Percentiles rank a stretch among this genome's conserved stretches.
Conservation (phyloP, 2,888 invertebrate species). For the Microplitis deprimator region DNA sequence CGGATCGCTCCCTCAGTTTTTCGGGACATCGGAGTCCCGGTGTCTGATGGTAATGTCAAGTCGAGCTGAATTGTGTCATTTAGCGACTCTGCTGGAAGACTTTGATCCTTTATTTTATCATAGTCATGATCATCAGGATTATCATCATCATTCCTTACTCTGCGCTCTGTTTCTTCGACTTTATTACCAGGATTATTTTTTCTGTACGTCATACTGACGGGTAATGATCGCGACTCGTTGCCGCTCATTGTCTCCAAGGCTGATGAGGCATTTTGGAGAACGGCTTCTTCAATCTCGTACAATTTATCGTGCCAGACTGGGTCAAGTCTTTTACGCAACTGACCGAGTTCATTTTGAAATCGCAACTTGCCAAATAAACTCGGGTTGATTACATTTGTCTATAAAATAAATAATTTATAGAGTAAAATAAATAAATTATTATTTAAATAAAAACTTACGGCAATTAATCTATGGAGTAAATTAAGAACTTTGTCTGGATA, state of each 20-base stretch:
- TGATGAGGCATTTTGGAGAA: constrained; percentile 22
- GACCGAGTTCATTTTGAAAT: constrained; percentile 59
- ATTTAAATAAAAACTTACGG: constrained; percentile 70
- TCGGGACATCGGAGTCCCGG: constrained; percentile 55
- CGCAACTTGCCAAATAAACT: constrained; percentile 57
- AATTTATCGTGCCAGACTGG: constrained; percentile 57
- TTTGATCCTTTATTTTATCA: not conserved
- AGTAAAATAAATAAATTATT: constrained; percentile 18
- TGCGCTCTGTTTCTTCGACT: not conserved
- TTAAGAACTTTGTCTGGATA: constrained; percentile 75
- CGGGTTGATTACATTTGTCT: constrained; percentile 54
- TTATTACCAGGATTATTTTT: not conserved
- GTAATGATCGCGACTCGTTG: not conserved
- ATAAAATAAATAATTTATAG: constrained; percentile 18
- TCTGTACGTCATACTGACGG: not conserved
- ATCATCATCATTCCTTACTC: not conserved
- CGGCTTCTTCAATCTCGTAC: constrained; percentile 56
- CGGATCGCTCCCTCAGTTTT: constrained; percentile 69
- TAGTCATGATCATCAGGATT: not conserved
- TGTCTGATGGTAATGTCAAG: constrained; percentile 54
- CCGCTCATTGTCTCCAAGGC: not conserved
- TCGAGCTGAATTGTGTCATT: constrained; percentile 54
- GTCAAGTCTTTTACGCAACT: constrained; percentile 54
- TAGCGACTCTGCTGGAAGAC: not conserved
- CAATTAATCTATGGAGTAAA: constrained; percentile 74